These are phyloP conservation scores for Argentina silus DNA, from an alignment of 2,797 vertebrate species.

Conservation along the genomic window DNA sequence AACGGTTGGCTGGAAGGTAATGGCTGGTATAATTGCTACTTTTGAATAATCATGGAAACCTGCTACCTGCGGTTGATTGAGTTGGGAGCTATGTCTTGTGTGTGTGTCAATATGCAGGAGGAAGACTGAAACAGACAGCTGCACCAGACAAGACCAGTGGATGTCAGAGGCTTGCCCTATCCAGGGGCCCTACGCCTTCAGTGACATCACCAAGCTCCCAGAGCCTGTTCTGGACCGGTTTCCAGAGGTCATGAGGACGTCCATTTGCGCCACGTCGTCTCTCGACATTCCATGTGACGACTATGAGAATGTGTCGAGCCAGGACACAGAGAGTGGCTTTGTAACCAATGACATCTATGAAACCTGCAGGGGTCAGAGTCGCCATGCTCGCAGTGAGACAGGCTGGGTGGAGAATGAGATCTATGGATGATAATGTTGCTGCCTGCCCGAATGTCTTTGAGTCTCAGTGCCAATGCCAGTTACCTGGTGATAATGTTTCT, in stretches of 20 bases:
- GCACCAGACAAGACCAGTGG: slow-evolving; percentile 73
- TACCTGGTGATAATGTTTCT: background rate
- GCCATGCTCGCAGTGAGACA: slow-evolving; percentile 71
- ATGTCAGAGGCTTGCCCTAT: slow-evolving; percentile 65
- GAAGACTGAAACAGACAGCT: slow-evolving; percentile 64
- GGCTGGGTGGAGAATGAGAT: slow-evolving; percentile 91
- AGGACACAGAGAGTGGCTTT: slow-evolving; percentile 82
- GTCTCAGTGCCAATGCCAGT: too few species aligned
- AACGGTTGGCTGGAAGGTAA: slow-evolving; percentile 83
- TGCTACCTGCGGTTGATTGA: too few species aligned
- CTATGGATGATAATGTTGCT: slow-evolving; percentile 70
- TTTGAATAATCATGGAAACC: too few species aligned
- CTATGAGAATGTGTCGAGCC: slow-evolving; percentile 76
- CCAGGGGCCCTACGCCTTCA: slow-evolving; percentile 79
- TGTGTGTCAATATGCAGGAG: slow-evolving; percentile 70
- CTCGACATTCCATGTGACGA: slow-evolving; percentile 71
- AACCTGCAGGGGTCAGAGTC: slow-evolving; percentile 72
- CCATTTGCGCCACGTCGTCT: slow-evolving; percentile 64
- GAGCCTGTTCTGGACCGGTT: slow-evolving; percentile 77
- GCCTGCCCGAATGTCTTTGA: background rate
- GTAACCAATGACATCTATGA: slow-evolving; percentile 96
- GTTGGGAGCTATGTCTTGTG: background rate
- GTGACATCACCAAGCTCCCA: slow-evolving; percentile 80
- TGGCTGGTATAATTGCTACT: background rate
- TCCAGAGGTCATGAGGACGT: slow-evolving; percentile 77